Evolutionary conservation across 2,888 invertebrate species (phyloP), one percentile per base, ranked within the genome.

Genomic region (Agonopterix alstromeriana): DNA sequence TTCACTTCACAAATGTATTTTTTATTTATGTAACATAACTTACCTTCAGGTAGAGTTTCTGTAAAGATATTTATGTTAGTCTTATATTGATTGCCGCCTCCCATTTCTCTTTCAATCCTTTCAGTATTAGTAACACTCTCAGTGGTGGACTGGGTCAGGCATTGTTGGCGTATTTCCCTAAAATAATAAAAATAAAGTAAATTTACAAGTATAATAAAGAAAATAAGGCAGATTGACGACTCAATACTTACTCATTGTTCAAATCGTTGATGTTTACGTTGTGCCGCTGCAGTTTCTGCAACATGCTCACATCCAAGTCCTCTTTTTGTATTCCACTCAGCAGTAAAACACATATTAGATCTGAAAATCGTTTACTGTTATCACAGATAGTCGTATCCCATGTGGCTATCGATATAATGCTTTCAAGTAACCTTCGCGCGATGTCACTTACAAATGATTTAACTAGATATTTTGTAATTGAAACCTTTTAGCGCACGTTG

Each of bases 311-410:
- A 57, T 80, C 82, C 54, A 85, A 56, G 40, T 86, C 85, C 44
- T 83, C 83, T 54, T 79, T 84, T 75, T 85, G 81, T 54, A 84
- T 57, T 48, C 86, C 86, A 61, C 78, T 82, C 61, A 84, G 67
- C 56, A 84, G 56, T 54, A 88, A 68, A 55, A 85, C 79, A 65
- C 87, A 88, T 58, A 85, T 61, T 38, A 88, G 53, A 79, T 85
- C 87, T 88, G 82, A 56, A 85, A 84, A 44, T 46, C 10, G 42
- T 47, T 46, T 2, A 42, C n/a, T 11, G 10, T 42, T 11, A 12
- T 12, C 42, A 42, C 8, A 27, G 40, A 46, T 46, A 40, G 49
- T 46, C 38, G 50, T 10, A 9, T 42, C 40, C 10, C 10, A 9
- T 10, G 7, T 27, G 27, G 42, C 42, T 8, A 10, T 5, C 8